Evolutionary conservation across 2,888 invertebrate genomes (phyloP), one percentile per base, ranked within the genome.

Genomic region (Parnassius orleans): DNA sequence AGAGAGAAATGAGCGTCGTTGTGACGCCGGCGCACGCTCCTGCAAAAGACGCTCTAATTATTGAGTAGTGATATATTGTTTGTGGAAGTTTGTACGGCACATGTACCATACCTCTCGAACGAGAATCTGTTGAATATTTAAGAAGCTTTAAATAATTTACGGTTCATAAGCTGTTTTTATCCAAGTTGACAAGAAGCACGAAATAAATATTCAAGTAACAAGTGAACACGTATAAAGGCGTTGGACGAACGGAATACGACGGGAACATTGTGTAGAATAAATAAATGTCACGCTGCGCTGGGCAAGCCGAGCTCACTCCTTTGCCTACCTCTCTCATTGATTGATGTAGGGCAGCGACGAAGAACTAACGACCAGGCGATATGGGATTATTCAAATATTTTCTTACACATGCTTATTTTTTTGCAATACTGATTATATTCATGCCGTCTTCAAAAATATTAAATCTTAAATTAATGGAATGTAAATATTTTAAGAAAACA

Each of bases 221-320:
- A 82, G 85, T 86, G 83, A 85, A 83, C 82, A 80, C 74, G 80
- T 75, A 63, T 59, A 47, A 51, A 58, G 43, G 73, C 72, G 73
- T 72, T 75, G 76, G 75, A 76, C 72, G 78, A 70, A 71, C 70
- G 78, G 73, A 76, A 84, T 86, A 83, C 77, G 86, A 84, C 86
- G 81, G 82, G 77, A 80, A 86, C 86, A 89, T 83, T 81, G 82
- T 76, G 74, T 73, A 78, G 82, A 85, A 90, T 90, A 88, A 87
- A 90, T 90, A 87, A 87, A 87, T 81, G 88, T 86, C 89, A 83
- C 79, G 79, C 85, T 87, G 84, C 79, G 50, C 19, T 48, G 42
- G 24, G 53, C 48, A 12, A n/a, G 24, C 50, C 47, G 52, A 55
- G 48, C 57, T 33, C 57, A 76, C 76, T 72, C 68, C 75, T 74